These are phyloP conservation scores for Macaria liturata DNA, from an alignment of 2,888 invertebrate genomes.

Conservation along the genomic window DNA sequence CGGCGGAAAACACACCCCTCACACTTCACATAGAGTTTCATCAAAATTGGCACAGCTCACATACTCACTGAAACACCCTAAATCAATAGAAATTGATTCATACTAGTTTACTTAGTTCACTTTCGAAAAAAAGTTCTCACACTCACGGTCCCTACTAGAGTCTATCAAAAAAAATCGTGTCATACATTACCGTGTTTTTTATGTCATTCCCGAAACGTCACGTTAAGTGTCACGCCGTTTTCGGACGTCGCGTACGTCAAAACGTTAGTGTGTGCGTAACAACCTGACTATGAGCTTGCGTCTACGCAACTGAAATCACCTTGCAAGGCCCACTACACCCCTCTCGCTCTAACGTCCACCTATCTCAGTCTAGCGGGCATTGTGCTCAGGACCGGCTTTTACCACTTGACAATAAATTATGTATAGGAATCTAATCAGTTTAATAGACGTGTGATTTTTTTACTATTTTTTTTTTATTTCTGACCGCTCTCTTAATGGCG, in stretches of 20 bases:
- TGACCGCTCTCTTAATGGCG: constrained; percentile 55
- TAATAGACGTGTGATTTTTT: constrained; percentile 77
- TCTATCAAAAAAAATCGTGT: constrained; percentile 15
- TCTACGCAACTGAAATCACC: constrained; percentile 82
- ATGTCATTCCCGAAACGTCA: constrained; percentile 40
- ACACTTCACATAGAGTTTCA: constrained; percentile 30
- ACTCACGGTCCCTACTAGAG: constrained; percentile 10
- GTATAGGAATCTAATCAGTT: constrained; percentile 82
- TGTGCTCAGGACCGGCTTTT: constrained; percentile 69
- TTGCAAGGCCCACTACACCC: constrained; percentile 80
- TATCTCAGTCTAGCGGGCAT: constrained; percentile 75
- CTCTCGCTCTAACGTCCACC: constrained; percentile 64
- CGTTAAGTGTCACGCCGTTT: constrained; percentile 41
- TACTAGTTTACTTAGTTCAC: constrained; percentile 33
- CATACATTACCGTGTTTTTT: constrained; percentile 33
- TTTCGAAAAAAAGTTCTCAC: constrained; percentile 26
- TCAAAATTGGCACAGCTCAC: constrained; percentile 34
- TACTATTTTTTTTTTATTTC: constrained; percentile 44
- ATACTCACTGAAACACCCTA: constrained; percentile 27
- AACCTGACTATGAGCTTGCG: constrained; percentile 78
- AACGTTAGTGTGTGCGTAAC: constrained; percentile 66
- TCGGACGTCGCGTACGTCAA: constrained; percentile 58
- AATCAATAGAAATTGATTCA: constrained; percentile 19
- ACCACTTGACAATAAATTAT: constrained; percentile 79
- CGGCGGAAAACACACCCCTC: constrained; percentile 28